Conservation (phyloP, 2,797 vertebrate genomes). For the Channa striata region DNA sequence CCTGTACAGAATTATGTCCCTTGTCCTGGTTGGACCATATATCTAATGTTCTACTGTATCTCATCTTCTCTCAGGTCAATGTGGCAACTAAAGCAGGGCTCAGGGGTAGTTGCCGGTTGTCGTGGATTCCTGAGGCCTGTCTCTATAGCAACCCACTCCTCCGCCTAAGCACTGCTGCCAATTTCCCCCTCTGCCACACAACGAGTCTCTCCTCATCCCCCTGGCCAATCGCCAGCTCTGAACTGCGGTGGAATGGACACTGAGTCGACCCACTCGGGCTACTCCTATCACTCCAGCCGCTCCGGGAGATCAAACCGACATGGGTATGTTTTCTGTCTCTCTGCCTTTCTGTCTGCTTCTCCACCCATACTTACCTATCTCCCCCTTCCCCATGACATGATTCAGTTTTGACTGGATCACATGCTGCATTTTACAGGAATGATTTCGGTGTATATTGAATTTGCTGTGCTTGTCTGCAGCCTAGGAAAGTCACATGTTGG, state of each 20-base stretch:
- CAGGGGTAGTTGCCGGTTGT: constrained; percentile 60
- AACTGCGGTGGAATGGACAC: constrained; percentile 91
- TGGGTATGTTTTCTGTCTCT: constrained; percentile 84
- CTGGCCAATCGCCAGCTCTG: constrained; percentile 52
- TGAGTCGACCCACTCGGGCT: constrained; percentile 96
- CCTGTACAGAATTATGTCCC: too few species aligned
- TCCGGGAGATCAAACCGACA: constrained; percentile 94
- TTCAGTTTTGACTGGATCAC: constrained; percentile 18
- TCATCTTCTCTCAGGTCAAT: constrained; percentile 68
- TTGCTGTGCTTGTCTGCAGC: constrained; percentile 29
- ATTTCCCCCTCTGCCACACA: constrained; percentile 42
- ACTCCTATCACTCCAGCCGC: constrained; percentile 94
- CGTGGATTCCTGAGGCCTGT: constrained; percentile 69
- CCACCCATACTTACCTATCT: neutral
- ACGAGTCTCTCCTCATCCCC: constrained; percentile 54
- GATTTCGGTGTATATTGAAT: constrained; percentile 4
- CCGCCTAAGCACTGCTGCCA: constrained; percentile 52
- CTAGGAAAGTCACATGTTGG: constrained; percentile 24
- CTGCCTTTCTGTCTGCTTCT: constrained; percentile 14
- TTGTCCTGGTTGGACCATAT: neutral
- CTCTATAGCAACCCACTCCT: constrained; percentile 71
- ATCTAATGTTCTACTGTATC: constrained; percentile 20
- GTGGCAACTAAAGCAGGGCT: constrained; percentile 64
- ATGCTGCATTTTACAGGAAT: constrained; percentile 4
- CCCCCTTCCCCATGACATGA: neutral